Base-by-base conservation (phyloP, 2,113 vertebrate genomes). In the Zapus hudsonius region DNA sequence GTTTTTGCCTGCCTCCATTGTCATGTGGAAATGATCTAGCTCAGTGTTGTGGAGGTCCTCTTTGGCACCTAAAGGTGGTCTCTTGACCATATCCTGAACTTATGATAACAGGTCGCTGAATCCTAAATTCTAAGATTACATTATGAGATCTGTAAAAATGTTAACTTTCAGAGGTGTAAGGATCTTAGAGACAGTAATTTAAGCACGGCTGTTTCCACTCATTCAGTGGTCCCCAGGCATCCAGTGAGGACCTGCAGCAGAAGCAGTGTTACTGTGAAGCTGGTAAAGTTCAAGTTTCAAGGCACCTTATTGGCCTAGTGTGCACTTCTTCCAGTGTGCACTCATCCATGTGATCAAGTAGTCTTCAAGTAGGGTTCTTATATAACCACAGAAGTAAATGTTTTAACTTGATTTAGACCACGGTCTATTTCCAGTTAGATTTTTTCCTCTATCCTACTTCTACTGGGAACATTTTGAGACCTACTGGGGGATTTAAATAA, bases 401-500 rank as follows among this genome's bases (percentile, higher is more conserved):
- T 87, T 85, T 78, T 70, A 80, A 84, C 29, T 86, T 66, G 9
- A 79, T 38, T 63, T 84, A 92, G 47, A 94, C 3, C 69, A 90
- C n/a, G 44, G 10, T 63, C 57, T 74, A 42, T 86, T 82, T 91
- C 38, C 29, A 74, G 17, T 78, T 73, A 44, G 19, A 85, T 61
- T 25, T 79, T 36, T 33, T n/a, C 31, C 25, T 84, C 44, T 3
- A 59, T 70, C 20, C 57, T 27, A 74, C 16, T 59, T 64, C 19
- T 85, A 40, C 1, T 57, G 27, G 64, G 33, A 52, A 17, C 22
- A 78, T 40, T 64, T 90, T 47, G 29, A 61, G 33, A 57, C 82
- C 23, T 90, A 23, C 38, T 33, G 6, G n/a, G 31, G 11, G 89
- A 75, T 76, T 47, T 75, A 19, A 76, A 25, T 61, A 40, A 23